Percentiles rank a stretch among this genome's conserved stretches.
phyloP scores from a whole-genome alignment of 2,888 invertebrate genomes.

The Stenodema calcarata region DNA sequence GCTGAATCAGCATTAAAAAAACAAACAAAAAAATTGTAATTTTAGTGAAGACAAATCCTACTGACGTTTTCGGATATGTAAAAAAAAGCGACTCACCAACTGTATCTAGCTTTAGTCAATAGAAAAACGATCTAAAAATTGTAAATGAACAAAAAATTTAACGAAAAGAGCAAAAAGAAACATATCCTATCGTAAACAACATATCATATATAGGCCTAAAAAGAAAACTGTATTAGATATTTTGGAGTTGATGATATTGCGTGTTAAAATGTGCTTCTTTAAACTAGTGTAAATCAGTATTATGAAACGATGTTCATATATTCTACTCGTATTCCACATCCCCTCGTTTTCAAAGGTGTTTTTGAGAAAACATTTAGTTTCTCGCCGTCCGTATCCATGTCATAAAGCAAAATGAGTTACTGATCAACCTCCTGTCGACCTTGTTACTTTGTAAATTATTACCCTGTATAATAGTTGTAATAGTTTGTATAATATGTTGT shows the following conservation, averaged over 20 bases:
- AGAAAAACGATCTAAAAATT: background rate
- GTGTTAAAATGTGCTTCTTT: slow-evolving; percentile 31
- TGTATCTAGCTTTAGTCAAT: background rate
- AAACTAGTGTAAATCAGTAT: slow-evolving; percentile 39
- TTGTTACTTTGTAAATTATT: background rate
- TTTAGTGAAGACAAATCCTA: background rate
- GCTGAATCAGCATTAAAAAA: slow-evolving; percentile 3
- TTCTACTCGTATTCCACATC: background rate
- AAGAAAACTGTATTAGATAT: background rate
- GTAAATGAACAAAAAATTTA: background rate
- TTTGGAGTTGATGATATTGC: slow-evolving; percentile 22
- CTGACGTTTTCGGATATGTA: background rate
- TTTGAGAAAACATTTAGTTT: background rate
- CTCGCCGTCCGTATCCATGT: slow-evolving; percentile 27
- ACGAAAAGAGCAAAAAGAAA: background rate
- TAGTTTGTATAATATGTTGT: background rate
- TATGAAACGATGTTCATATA: slow-evolving; percentile 14
- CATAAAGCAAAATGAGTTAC: background rate
- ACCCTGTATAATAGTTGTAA: background rate
- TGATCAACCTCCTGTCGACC: background rate
- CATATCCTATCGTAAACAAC: slow-evolving; percentile 31
- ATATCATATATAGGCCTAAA: slow-evolving; percentile 40
- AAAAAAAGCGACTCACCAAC: slow-evolving; percentile 4
- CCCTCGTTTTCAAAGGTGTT: background rate
- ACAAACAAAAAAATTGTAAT: background rate